Evolutionary conservation across 2,888 invertebrate genomes (phyloP).

Genomic region (Meliscaeva auricollis): DNA sequence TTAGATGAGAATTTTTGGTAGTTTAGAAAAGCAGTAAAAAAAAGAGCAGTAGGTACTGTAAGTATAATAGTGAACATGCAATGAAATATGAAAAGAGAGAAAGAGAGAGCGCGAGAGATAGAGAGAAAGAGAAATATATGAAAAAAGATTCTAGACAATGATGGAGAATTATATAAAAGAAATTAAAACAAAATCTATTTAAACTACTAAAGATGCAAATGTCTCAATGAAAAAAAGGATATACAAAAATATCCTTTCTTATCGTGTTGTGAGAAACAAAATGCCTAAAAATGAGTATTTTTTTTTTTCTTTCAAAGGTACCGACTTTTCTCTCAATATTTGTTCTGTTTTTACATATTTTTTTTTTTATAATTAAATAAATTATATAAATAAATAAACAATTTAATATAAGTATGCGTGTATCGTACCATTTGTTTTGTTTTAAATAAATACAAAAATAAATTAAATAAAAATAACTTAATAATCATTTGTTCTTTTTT

Average conservation of each 20-base stretch:
- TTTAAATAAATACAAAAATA: slow-evolving; percentile 61
- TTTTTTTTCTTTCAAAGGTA: slow-evolving; percentile 77
- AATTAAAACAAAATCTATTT: background rate
- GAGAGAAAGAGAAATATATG: slow-evolving; percentile 46
- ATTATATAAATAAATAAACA: slow-evolving; percentile 67
- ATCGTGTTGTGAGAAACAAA: slow-evolving; percentile 12
- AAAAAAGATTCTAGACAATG: slow-evolving; percentile 27
- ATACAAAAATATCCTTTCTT: slow-evolving; percentile 32
- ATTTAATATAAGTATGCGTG: slow-evolving; percentile 39
- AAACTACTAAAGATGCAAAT: slow-evolving; percentile 32
- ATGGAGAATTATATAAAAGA: slow-evolving; percentile 20
- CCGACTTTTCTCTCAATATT: slow-evolving; percentile 78
- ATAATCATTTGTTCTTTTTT: slow-evolving; percentile 50
- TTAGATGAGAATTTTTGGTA: slow-evolving; percentile 73
- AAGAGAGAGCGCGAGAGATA: slow-evolving; percentile 22
- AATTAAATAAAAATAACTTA: slow-evolving; percentile 68
- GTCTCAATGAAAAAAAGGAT: background rate
- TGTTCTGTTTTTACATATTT: slow-evolving; percentile 77
- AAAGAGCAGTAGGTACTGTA: slow-evolving; percentile 14
- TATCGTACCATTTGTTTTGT: slow-evolving; percentile 49
- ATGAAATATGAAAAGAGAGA: slow-evolving; percentile 19
- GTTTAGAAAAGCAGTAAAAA: slow-evolving; percentile 39
- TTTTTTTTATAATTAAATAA: slow-evolving; percentile 74
- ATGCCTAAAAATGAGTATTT: slow-evolving; percentile 65
- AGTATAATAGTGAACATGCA: slow-evolving; percentile 34